Evolutionary conservation across 2,888 invertebrate species (phyloP).

Genomic region (Homarus gammarus): DNA sequence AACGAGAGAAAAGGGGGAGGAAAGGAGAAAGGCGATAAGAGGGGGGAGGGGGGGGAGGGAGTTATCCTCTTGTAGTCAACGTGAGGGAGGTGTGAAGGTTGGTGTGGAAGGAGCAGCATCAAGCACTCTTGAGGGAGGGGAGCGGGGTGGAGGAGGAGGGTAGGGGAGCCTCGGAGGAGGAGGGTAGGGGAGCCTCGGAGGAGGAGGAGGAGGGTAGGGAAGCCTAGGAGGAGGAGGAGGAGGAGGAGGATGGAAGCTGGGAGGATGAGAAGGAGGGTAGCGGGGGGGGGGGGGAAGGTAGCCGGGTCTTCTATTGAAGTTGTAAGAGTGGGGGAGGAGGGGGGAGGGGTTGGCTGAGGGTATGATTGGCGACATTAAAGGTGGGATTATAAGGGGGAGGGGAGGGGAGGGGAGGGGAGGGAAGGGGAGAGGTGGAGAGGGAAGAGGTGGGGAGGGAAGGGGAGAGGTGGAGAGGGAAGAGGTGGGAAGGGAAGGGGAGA

Average conservation of each 20-base stretch:
- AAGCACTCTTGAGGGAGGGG: background rate
- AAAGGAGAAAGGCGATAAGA: background rate
- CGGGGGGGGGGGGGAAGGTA: background rate
- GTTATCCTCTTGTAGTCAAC: background rate
- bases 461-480: background rate
- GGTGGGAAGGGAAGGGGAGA: background rate
- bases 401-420: background rate
- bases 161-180: background rate
- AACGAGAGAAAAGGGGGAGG: background rate
- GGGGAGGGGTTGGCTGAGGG: background rate
- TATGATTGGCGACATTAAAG: too few relatives aligned
- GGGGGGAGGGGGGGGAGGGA: background rate
- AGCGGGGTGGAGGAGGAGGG: background rate
- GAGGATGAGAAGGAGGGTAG: background rate
- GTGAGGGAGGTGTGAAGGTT: background rate
- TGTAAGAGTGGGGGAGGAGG: background rate
- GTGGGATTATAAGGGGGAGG: slow-evolving; percentile 4
- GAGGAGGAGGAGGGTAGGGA: background rate
- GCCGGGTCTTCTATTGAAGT: too few relatives aligned
- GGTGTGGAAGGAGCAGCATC: background rate
- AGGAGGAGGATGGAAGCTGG: too few relatives aligned
- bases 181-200: background rate
- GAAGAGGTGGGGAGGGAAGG: background rate
- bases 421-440: background rate
- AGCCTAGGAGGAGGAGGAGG: background rate